Evolutionary conservation across 2,888 invertebrate genomes (phyloP).

Genomic region (Maniola hyperantus): DNA sequence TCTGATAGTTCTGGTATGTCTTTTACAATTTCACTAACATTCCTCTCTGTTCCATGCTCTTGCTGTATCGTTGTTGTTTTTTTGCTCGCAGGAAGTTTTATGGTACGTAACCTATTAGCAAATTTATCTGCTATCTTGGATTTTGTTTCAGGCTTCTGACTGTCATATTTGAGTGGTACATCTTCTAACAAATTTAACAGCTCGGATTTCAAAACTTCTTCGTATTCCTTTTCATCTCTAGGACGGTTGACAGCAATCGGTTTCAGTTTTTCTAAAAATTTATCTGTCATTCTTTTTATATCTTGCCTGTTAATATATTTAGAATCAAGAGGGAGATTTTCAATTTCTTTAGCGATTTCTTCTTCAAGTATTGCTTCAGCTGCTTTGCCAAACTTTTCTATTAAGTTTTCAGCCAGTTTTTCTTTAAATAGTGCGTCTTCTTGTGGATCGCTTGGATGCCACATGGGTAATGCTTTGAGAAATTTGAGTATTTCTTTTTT

Average conservation of each 20-base stretch:
- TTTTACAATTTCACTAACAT: not conserved
- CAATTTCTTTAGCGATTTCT: conserved; percentile 14
- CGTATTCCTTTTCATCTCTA: conserved; percentile 15
- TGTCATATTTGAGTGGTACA: conserved; percentile 13
- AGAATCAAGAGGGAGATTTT: conserved; percentile 15
- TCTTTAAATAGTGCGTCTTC: conserved; percentile 19
- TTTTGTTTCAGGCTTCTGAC: conserved; percentile 3
- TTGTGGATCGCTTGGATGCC: conserved; percentile 21
- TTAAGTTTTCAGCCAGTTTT: conserved; percentile 28
- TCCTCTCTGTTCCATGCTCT: not conserved
- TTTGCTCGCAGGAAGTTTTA: conserved; percentile 8
- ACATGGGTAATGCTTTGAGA: conserved; percentile 32
- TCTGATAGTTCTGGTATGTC: conserved; percentile 19
- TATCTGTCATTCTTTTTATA: conserved; percentile 8
- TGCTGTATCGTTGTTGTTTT: not conserved
- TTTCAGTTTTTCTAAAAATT: conserved; percentile 17
- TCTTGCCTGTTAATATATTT: not conserved
- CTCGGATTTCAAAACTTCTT: conserved; percentile 19
- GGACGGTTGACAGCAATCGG: conserved; percentile 7
- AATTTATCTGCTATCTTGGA: conserved; percentile 23
- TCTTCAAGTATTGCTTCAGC: conserved; percentile 21
- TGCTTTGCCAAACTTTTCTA: conserved; percentile 16
- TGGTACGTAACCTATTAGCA: conserved; percentile 16
- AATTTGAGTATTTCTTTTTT: conserved; percentile 28
- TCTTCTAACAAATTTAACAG: conserved; percentile 22